Evolutionary conservation across 2,888 invertebrate species (phyloP), one percentile per base, ranked within the genome.

Genomic region (Idaea biselata): DNA sequence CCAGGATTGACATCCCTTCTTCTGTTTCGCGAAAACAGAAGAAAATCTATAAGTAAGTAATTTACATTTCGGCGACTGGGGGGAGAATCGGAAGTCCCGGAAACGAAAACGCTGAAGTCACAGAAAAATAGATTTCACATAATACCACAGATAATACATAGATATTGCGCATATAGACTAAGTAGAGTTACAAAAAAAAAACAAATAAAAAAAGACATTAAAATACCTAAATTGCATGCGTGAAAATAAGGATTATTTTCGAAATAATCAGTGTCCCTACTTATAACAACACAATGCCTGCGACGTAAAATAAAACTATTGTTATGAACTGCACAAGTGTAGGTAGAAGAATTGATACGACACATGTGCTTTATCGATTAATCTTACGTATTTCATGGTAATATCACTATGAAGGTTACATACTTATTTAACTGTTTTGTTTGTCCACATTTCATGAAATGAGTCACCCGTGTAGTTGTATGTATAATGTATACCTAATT

Each of bases 251-350:
- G 25, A 5, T 25, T 25, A 25, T 25, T 25, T 25, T 3, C 25
- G 5, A 25, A 25, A 25, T 25, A 25, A 25, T 25, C 1, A 25
- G 5, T 25, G 5, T 25, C 25, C 25, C 25, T 25, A 25, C 25
- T 5, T 25, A 25, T 25, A 25, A 3, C 1, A 44, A 5, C 3
- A 44, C 57, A 62, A 58, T 55, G 16, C 32, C 16, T n/a, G 58
- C 25, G 53, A 59, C 59, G 44, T 17, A 55, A 55, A 55, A 16
- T n/a, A 55, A 16, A 55, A 55, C 16, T 1, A 55, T 16, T 55
- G 55, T 55, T 55, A 16, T 55, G 16, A 55, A 8, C 1, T 0
- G 55, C 6, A 55, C 44, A 44, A 44, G 44, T 44, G 44, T 44
- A 14, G 14, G 8, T 44, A 25, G 25, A 5, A 1, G 44, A 44